phyloP scores from a whole-genome alignment of 2,113 vertebrate species.

The Morone saxatilis region DNA sequence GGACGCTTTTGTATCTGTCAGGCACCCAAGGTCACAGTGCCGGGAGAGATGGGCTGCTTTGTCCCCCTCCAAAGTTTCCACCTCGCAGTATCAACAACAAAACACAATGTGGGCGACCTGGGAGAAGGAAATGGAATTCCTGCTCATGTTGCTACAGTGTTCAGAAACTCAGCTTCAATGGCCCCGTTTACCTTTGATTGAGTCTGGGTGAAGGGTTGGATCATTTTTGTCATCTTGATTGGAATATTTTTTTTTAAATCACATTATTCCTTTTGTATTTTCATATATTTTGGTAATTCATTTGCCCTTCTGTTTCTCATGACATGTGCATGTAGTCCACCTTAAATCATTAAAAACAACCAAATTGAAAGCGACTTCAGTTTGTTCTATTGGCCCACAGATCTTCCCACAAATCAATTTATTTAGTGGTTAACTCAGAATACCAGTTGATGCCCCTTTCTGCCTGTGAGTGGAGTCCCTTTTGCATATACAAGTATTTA shows the following conservation, averaged over 20 bases:
- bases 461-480: neutral
- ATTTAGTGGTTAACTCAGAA: too few relatives aligned
- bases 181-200: constrained; percentile 51
- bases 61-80: constrained; percentile 78
- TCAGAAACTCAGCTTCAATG: constrained; percentile 67
- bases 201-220: constrained; percentile 31
- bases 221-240: neutral
- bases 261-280: neutral
- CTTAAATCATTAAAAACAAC: neutral
- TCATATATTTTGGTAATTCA: neutral
- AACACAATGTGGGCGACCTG: constrained; percentile 81
- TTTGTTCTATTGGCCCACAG: neutral
- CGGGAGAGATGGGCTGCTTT: constrained; percentile 77
- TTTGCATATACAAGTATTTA: neutral
- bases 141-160: constrained; percentile 85
- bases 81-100: constrained; percentile 82
- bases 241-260: neutral
- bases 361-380: neutral
- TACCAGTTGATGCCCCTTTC: neutral
- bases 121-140: constrained; percentile 82
- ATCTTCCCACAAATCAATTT: neutral
- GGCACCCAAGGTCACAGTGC: constrained; percentile 82
- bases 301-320: neutral
- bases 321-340: neutral
- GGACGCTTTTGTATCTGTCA: constrained; percentile 82